Percentiles rank a stretch among this genome's conserved stretches.
Evolutionary conservation across 2,113 vertebrate species (phyloP).

Genomic region (Tachycineta bicolor): DNA sequence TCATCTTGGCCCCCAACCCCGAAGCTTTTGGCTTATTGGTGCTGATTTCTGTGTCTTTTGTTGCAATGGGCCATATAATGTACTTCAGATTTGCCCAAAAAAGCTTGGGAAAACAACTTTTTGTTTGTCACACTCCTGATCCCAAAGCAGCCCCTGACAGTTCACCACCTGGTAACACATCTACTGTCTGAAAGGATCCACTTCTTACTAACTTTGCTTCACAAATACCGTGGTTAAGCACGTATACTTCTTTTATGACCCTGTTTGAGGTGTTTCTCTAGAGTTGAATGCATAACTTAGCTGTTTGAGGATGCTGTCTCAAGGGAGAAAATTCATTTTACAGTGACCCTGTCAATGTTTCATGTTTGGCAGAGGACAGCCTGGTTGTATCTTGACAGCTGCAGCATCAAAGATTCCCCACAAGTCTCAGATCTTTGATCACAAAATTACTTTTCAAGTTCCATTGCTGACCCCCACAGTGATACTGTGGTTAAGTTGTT

Average conservation of each 20-base stretch:
- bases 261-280: constrained; percentile 50
- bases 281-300: constrained; percentile 9
- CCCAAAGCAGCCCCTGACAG: constrained; percentile 50
- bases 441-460: not conserved
- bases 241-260: not conserved
- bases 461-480: not conserved
- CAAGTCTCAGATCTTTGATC: not conserved
- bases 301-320: not conserved
- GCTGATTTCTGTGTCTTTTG: constrained; percentile 95
- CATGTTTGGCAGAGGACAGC: not conserved
- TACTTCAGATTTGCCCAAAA: constrained; percentile 95
- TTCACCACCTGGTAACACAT: constrained; percentile 47
- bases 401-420: not conserved
- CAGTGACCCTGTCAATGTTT: not conserved
- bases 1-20: constrained; percentile 95
- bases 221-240: not conserved
- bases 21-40: constrained; percentile 96
- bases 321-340: not conserved
- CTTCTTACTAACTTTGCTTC: constrained; percentile 28
- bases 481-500: not conserved
- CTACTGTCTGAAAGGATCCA: constrained; percentile 66
- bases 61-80: constrained; percentile 95
- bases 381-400: not conserved
- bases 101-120: constrained; percentile 83
- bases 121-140: constrained; percentile 83